Percentiles rank a stretch among this genome's conserved stretches.
phyloP scores from a whole-genome alignment of 1,140 invertebrate species.

The Limonius californicus region DNA sequence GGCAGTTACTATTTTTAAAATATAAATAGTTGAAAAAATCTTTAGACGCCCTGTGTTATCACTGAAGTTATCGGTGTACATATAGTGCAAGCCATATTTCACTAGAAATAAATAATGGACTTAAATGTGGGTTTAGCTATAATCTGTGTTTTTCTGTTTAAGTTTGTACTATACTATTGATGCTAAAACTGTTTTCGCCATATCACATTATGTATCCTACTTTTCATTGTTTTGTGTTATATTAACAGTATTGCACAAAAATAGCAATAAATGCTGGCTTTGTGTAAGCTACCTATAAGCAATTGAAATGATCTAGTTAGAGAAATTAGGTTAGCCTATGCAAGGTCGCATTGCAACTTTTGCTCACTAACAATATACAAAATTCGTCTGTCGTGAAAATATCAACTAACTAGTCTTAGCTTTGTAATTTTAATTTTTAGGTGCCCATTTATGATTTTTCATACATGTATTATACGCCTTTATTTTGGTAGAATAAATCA shows the following conservation, averaged over 20 bases:
- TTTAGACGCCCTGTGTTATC: neutral
- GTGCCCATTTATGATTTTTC: conserved; percentile 21
- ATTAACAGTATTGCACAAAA: too few species aligned
- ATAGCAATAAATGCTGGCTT: too few species aligned
- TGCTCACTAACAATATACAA: conserved; percentile 19
- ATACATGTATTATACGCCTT: conserved; percentile 30
- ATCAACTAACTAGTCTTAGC: conserved; percentile 27
- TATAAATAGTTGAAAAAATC: neutral
- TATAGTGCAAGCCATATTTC: neutral
- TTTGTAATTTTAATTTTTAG: conserved; percentile 22
- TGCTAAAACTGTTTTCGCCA: too few species aligned
- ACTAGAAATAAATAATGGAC: too few species aligned
- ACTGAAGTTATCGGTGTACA: neutral
- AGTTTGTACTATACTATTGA: neutral
- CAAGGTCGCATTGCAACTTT: too few species aligned
- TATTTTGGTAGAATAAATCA: conserved; percentile 32
- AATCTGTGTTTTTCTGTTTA: neutral
- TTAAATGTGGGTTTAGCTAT: too few species aligned
- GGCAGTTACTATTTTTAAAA: conserved; percentile 10
- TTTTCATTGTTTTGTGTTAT: too few species aligned
- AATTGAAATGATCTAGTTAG: too few species aligned
- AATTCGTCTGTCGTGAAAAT: conserved; percentile 16
- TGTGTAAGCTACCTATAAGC: too few species aligned
- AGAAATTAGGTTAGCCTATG: too few species aligned
- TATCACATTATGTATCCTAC: too few species aligned